Base-by-base conservation (phyloP, 1,140 invertebrate genomes). In the Drosophila grimshawi region DNA sequence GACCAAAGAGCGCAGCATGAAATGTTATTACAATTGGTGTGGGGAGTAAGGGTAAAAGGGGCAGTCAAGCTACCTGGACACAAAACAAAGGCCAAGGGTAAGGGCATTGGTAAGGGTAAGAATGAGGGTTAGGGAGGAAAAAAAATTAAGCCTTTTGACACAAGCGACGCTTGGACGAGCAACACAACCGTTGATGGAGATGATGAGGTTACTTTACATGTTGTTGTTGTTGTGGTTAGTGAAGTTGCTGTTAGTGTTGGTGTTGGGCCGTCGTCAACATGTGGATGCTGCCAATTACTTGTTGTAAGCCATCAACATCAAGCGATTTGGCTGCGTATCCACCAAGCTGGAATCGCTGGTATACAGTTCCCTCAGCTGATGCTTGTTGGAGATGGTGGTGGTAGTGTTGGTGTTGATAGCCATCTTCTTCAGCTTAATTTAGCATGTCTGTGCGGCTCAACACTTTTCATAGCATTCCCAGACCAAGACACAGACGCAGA, bases 341-440 rank as follows among this genome's bases (percentile, higher is more conserved):
- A 64, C 46, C 62, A 39, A 51, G 43, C 39, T 11, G 55, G 8
- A 30, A 52, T 52, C 32, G 51, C 27, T 57, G 37, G 55, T 19
- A 35, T 56, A n/a, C 37, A 41, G 37, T 43, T 43, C n/a, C 8
- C 55, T 43, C 10, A 5, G 49, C 11, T 51, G 53, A 41, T 19
- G 37, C 39, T 33, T 49, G 55, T 61, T 83, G 51, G 51, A 55
- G 10, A n/a, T 43, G 10, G 10, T 82, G 79, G 71, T 57, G 72
- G 71, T 63, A 59, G 11, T 69, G 86, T 73, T 88, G 88, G 88
- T 90, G 88, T 90, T 90, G 88, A 90, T 90, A 90, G 82, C 86
- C 88, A 90, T 90, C 88, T 90, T 90, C 88, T 90, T 91, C 88
- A 88, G 88, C 88, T 90, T 90, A 91, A 90, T 90, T 90, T 90